Base-by-base conservation (phyloP, 2,113 vertebrate genomes). In the Dascyllus trimaculatus region DNA sequence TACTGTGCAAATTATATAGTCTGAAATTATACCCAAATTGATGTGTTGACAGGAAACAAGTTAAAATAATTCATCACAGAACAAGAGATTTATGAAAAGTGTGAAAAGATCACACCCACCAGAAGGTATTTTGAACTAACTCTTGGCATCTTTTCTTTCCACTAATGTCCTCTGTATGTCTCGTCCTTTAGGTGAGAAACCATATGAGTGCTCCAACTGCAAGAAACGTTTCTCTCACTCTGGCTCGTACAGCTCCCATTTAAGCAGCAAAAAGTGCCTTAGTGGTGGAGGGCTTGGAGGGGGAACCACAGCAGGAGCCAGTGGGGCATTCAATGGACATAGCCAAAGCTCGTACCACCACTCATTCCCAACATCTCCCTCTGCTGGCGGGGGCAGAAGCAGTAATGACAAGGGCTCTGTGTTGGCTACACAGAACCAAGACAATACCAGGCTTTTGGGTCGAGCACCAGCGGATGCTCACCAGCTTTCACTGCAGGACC, bases 171-270 rank as follows among this genome's bases (percentile, higher is more conserved):
- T 53, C 17, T 74, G 17, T 88, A 46, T 84, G 43, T 59, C 51
- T 72, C 45, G 14, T 71, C 46, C 22, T 75, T 19, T 71, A 96
- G 95, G 95, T 70, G 95, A 96, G 87, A 96, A 96, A 77, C 95
- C 95, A 0, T 96, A 96, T 2, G 94, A 96, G 75, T 96, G 95
- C 69, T 85, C 93, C 74, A 95, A 95, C 88, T 96, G 95, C 90
- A 96, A 95, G 89, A 95, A 95, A 48, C 93, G 95, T 3, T 96
- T 96, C 84, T 96, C 95, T 35, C 95, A 96, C 76, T 96, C 95
- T 0, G 95, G 95, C 11, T 96, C 95, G 29, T 96, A 96, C 90
- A 96, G 95, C 78, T 96, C 95, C 4, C 95, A 96, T 78, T 86
- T 96, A 52, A 96, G 95, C 93, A 96, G 95, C 82, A 95, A 94